Base-by-base conservation (phyloP, 2,113 vertebrate species). In the Otis tarda region DNA sequence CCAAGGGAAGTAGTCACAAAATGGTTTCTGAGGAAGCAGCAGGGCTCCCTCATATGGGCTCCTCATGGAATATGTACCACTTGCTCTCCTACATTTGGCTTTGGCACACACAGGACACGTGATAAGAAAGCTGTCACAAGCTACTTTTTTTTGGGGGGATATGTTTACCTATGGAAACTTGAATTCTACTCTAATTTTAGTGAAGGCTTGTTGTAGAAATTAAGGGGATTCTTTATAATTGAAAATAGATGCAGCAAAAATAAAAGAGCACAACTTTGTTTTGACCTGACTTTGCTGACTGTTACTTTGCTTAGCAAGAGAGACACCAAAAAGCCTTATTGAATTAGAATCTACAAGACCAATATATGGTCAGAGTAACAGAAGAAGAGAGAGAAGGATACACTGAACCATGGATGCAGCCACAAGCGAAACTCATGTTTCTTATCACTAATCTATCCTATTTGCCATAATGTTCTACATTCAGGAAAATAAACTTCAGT, bases 11-110 rank as follows among this genome's bases (percentile, higher is more conserved):
- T 33, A 68, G 43, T 73, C 52, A 67, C 80, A 87, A 93, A 95
- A 93, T 92, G 76, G 60, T 93, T 95, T 93, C 83, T 95, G 83
- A 89, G 80, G 94, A 96, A 96, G 95, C 89, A 91, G 89, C 89
- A 97, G 89, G 90, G 92, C 89, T 96, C 92, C 95, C 95, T 97
- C 95, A 90, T 96, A 96, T 90, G 95, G 95, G 95, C 94, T 96
- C 80, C 83, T 95, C 90, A 83, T 84, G 96, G 80, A 96, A 92
- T 73, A 79, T 63, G 70, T 91, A 87, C 63, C 92, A 80, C 35
- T 80, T 55, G 27, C 80, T 82, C 39, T 89, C 19, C 30, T 64
- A 27, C 13, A 33, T 90, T 81, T 90, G 55, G 18, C 56, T 92
- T 84, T 84, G 83, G 30, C 18, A 78, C 20, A 25, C 21, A 55